A percentile compares a stretch with the other conserved stretches of the same genome.
Conservation (phyloP, 2,797 vertebrate genomes). For the Gallinago solitaria region DNA sequence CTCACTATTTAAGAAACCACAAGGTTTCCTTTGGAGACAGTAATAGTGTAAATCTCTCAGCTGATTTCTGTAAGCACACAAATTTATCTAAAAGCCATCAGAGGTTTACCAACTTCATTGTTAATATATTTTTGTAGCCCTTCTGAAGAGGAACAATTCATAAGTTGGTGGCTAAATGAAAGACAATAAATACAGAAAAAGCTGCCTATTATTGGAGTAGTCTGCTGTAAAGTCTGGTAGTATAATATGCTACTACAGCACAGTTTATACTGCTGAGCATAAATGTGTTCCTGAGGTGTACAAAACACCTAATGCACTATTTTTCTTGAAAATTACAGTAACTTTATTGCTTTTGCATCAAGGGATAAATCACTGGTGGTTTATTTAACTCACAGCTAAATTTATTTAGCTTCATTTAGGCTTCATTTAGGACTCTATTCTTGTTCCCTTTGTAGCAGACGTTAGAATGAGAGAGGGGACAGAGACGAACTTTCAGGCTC, state of each 20-base stretch:
- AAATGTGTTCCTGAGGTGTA: neutral
- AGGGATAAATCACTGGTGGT: neutral
- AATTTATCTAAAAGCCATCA: neutral
- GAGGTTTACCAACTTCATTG: neutral
- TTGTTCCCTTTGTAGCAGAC: neutral
- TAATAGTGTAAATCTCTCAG: neutral
- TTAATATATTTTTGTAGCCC: neutral
- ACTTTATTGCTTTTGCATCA: neutral
- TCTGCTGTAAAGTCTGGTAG: neutral
- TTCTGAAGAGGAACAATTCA: neutral
- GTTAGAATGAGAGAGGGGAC: neutral
- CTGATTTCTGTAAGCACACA: neutral
- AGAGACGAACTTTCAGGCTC: neutral
- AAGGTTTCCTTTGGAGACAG: neutral
- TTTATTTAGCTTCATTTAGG: too few species aligned
- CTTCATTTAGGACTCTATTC: conserved; percentile 10
- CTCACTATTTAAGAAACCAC: neutral
- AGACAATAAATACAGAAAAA: neutral
- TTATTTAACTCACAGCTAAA: neutral
- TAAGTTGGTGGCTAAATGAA: neutral
- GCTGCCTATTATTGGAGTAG: neutral
- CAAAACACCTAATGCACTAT: neutral
- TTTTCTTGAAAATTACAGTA: conserved; percentile 3
- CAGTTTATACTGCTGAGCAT: neutral
- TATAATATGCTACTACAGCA: neutral